Evolutionary conservation across 2,113 vertebrate genomes (phyloP).

Genomic region (Rhea americana): DNA sequence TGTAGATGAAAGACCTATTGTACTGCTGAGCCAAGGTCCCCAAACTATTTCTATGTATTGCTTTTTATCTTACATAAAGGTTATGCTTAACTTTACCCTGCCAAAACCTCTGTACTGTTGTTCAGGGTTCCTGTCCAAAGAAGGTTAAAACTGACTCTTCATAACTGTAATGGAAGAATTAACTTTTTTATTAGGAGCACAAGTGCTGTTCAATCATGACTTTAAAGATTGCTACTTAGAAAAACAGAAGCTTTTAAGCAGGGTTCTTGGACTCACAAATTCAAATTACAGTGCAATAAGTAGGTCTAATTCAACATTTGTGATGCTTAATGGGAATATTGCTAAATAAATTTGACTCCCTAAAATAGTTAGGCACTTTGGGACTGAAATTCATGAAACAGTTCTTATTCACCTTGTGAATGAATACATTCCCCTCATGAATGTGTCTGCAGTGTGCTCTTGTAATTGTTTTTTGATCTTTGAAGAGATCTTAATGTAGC

Average conservation of each 20-base stretch:
- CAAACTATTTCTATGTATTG: neutral
- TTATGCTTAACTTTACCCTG: neutral
- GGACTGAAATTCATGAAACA: slow-evolving; percentile 1
- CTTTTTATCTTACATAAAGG: neutral
- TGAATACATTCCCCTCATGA: neutral
- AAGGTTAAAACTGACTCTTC: neutral
- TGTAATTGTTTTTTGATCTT: slow-evolving; percentile 7
- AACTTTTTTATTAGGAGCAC: slow-evolving; percentile 1
- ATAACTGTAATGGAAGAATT: neutral
- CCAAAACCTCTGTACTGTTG: neutral
- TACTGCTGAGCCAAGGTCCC: neutral
- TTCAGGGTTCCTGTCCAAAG: neutral
- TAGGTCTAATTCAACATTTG: slow-evolving; percentile 28
- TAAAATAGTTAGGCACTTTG: neutral
- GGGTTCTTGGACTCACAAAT: slow-evolving; percentile 51
- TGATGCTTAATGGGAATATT: slow-evolving; percentile 52
- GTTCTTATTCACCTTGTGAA: neutral
- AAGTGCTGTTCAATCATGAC: slow-evolving; percentile 20
- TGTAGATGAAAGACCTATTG: neutral
- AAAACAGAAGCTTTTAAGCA: slow-evolving; percentile 23
- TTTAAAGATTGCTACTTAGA: slow-evolving; percentile 1
- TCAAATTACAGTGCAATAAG: slow-evolving; percentile 20
- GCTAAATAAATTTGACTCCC: slow-evolving; percentile 55
- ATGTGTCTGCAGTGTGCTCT: neutral
- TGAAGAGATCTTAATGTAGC: neutral